Evolutionary conservation across 2,797 vertebrate species (phyloP).

Genomic region (Phylloscopus collybita): DNA sequence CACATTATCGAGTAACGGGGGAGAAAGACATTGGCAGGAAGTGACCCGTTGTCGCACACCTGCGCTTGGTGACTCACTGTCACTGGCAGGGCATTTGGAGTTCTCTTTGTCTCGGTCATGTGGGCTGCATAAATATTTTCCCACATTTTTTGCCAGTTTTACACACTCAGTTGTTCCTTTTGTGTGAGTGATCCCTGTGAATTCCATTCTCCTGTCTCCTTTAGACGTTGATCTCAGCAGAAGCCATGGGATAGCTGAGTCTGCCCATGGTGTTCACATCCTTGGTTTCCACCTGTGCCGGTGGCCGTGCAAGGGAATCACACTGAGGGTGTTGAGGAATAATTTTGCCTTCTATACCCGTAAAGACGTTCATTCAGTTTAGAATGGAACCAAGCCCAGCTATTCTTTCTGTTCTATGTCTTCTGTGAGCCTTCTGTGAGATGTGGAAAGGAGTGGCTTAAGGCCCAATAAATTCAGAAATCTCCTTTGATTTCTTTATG

Average conservation of each 20-base stretch:
- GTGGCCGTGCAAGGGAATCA: accelerated
- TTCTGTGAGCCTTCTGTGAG: not conserved
- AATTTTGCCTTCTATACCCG: not conserved
- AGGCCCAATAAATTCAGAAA: not conserved
- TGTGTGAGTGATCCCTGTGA: not conserved
- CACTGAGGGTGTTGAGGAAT: not conserved
- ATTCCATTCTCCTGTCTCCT: conserved; percentile 21
- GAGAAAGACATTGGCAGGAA: conserved; percentile 11
- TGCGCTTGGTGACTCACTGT: not conserved
- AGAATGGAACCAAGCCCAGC: not conserved
- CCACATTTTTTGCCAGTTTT: conserved; percentile 13
- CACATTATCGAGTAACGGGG: not conserved
- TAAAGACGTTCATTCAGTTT: not conserved
- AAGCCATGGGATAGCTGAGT: not conserved
- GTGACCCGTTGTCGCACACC: not conserved
- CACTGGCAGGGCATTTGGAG: not conserved
- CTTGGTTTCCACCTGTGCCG: not conserved
- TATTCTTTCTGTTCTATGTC: not conserved
- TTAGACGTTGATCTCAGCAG: not conserved
- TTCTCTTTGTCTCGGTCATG: conserved; percentile 42
- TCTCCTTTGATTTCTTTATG: not conserved
- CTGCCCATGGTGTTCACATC: accelerated
- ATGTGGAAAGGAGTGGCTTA: not conserved
- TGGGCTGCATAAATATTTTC: conserved; percentile 11
- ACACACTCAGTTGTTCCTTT: conserved; percentile 39